Evolutionary conservation across 2,888 invertebrate species (phyloP).

Genomic region (Agrenia bidenticulata): DNA sequence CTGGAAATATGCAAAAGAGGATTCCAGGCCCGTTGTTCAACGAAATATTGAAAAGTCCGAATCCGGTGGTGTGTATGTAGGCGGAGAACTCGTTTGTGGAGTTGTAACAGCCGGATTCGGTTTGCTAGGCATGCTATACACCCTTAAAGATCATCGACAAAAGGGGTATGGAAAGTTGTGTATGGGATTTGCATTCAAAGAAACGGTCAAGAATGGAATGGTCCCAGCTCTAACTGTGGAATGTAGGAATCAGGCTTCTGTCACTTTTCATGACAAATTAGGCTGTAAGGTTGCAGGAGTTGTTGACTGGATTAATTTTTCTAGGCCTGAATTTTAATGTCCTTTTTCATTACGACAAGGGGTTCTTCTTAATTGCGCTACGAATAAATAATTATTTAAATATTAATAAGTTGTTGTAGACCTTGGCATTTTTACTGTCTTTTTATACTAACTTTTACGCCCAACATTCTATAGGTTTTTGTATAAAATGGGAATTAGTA

Average conservation of each 20-base stretch:
- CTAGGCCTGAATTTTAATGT: too few species aligned
- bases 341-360: too few species aligned
- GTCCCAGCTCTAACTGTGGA: slow-evolving; percentile 28
- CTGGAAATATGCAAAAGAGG: slow-evolving; percentile 22
- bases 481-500: too few species aligned
- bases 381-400: too few species aligned
- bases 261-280: slow-evolving; percentile 23
- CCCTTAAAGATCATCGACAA: slow-evolving; percentile 20
- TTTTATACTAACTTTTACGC: too few species aligned
- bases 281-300: slow-evolving; percentile 21
- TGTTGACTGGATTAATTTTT: slow-evolving; percentile 23
- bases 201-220: slow-evolving; percentile 24
- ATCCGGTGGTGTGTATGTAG: slow-evolving; percentile 25
- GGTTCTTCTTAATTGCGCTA: too few species aligned
- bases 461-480: too few species aligned
- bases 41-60: slow-evolving; percentile 17
- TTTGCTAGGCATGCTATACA: slow-evolving; percentile 20
- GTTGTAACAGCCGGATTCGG: slow-evolving; percentile 20
- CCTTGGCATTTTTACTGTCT: too few species aligned
- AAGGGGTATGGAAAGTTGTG: slow-evolving; percentile 25
- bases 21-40: background rate
- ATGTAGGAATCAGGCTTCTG: slow-evolving; percentile 18
- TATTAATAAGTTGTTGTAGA: too few species aligned
- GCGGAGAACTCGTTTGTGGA: slow-evolving; percentile 26
- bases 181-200: slow-evolving; percentile 25